A percentile compares a stretch with the other conserved stretches of the same genome.
Evolutionary conservation across 2,797 vertebrate species (phyloP).

Genomic region (Neoniphon sammara): DNA sequence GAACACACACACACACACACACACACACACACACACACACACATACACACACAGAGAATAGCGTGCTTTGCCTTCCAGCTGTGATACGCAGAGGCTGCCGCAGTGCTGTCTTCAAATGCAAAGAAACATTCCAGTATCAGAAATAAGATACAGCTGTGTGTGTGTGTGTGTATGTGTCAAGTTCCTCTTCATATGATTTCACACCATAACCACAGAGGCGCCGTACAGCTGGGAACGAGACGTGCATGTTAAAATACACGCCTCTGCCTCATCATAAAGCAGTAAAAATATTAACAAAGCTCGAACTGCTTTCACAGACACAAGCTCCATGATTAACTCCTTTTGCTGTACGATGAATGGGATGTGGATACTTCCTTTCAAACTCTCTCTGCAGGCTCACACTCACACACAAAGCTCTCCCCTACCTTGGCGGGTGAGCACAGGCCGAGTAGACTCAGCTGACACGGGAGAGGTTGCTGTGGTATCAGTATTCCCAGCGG

Average conservation of each 20-base stretch:
- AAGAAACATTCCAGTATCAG: slow-evolving; percentile 45
- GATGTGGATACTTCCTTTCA: slow-evolving; percentile 30
- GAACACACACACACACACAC: slow-evolving; percentile 9
- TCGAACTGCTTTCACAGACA: slow-evolving; percentile 21
- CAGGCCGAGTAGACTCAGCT: slow-evolving; percentile 65
- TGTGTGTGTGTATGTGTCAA: slow-evolving; percentile 53
- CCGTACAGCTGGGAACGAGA: slow-evolving; percentile 46
- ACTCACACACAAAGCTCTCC: slow-evolving; percentile 7
- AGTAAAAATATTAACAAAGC: slow-evolving; percentile 37
- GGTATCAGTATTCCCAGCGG: slow-evolving; percentile 61
- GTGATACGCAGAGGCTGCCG: slow-evolving; percentile 46
- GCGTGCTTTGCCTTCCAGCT: slow-evolving; percentile 52
- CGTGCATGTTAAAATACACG: slow-evolving; percentile 49
- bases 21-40: slow-evolving; percentile 5
- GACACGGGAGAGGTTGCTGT: slow-evolving; percentile 64
- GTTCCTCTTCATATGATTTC: slow-evolving; percentile 66
- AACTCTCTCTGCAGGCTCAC: not conserved
- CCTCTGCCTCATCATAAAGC: slow-evolving; percentile 16
- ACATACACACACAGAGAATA: slow-evolving; percentile 5
- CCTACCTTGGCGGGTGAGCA: slow-evolving; percentile 83
- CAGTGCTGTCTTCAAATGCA: slow-evolving; percentile 53
- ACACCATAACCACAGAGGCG: slow-evolving; percentile 53
- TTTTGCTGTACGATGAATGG: slow-evolving; percentile 26
- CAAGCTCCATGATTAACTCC: slow-evolving; percentile 30
- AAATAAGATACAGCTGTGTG: slow-evolving; percentile 50